Percentiles rank a stretch among this genome's conserved stretches.
phyloP scores from a whole-genome alignment of 2,113 vertebrate species.

The Odocoileus hemionus region DNA sequence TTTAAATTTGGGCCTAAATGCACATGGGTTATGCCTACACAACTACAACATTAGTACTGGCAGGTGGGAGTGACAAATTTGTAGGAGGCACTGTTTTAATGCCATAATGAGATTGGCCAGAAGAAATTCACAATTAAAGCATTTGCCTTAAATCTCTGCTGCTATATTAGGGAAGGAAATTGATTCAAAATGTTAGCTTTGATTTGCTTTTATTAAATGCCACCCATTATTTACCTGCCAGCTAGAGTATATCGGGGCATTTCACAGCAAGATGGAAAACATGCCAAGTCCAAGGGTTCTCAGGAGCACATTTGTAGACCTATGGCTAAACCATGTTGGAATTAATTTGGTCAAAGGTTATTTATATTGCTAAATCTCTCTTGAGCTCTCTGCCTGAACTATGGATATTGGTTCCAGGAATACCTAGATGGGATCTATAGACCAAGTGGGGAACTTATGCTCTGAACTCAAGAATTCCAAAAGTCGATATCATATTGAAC shows the following conservation, averaged over 20 bases:
- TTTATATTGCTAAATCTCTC: background rate
- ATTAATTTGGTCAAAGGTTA: background rate
- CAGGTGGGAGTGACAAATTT: constrained; percentile 40
- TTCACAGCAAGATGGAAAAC: background rate
- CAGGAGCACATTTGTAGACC: background rate
- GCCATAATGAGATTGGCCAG: constrained; percentile 12
- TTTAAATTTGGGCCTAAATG: constrained; percentile 35
- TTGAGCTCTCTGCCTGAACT: background rate
- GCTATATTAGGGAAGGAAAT: constrained; percentile 22
- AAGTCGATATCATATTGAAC: constrained; percentile 56
- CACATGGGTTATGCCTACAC: constrained; percentile 38
- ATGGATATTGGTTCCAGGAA: background rate
- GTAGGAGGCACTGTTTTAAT: constrained; percentile 49
- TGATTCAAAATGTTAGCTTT: constrained; percentile 48
- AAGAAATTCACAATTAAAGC: constrained; percentile 48
- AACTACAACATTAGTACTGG: constrained; percentile 24
- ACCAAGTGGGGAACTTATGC: background rate
- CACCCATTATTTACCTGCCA: background rate
- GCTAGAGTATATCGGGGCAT: background rate
- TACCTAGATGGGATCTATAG: constrained; percentile 15
- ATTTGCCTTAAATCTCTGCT: constrained; percentile 41
- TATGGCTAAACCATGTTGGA: background rate
- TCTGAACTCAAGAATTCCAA: constrained; percentile 38
- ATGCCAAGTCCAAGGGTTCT: background rate
- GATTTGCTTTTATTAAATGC: constrained; percentile 47